A percentile compares a stretch with the other conserved stretches of the same genome.
Conservation (phyloP, 2,888 invertebrate species). For the Eilema caniola region DNA sequence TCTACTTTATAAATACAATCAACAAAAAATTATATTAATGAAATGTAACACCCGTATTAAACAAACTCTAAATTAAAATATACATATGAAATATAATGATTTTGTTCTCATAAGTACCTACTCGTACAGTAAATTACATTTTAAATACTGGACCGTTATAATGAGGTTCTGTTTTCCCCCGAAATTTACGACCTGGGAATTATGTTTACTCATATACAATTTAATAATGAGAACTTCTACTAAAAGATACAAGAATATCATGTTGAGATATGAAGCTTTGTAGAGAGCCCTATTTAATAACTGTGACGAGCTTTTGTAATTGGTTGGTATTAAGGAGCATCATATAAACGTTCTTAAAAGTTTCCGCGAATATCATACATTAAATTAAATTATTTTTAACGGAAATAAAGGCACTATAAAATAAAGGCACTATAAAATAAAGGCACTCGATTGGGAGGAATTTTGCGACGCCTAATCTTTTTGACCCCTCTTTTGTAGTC, state of each 20-base stretch:
- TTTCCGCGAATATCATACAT: too few species aligned
- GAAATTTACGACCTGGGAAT: not conserved
- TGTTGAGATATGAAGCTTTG: not conserved
- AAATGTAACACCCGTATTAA: not conserved
- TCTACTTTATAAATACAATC: not conserved
- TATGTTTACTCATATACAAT: slow-evolving; percentile 3
- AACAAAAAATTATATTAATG: not conserved
- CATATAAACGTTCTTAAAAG: not conserved
- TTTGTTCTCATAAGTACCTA: not conserved
- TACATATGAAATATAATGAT: slow-evolving; percentile 2
- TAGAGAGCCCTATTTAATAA: not conserved
- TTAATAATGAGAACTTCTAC: not conserved
- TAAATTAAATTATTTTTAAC: too few species aligned
- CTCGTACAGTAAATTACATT: slow-evolving; percentile 2
- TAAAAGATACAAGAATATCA: not conserved
- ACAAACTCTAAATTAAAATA: not conserved
- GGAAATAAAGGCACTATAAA: too few species aligned
- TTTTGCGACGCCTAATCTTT: too few species aligned
- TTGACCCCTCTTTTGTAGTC: too few species aligned
- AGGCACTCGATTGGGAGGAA: too few species aligned
- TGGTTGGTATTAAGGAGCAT: not conserved
- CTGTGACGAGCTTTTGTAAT: slow-evolving; percentile 1
- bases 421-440: too few species aligned
- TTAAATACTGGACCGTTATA: slow-evolving; percentile 3
- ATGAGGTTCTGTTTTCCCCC: not conserved